phyloP scores from a whole-genome alignment of 2,113 vertebrate species.

The Circaetus gallicus region DNA sequence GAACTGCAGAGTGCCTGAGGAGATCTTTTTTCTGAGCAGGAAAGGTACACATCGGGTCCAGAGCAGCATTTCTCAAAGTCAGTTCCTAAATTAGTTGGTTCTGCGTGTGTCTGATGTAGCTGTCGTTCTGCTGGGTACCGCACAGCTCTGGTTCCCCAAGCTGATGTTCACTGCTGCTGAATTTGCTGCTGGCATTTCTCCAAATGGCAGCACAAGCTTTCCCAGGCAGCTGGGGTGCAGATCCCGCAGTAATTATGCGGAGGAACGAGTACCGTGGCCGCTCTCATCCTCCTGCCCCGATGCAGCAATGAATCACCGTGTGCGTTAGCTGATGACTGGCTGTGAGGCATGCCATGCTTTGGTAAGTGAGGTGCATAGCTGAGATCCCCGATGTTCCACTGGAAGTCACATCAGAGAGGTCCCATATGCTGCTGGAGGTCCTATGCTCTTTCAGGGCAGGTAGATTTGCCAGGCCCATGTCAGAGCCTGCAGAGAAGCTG shows the following conservation, averaged over 20 bases:
- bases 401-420: not conserved
- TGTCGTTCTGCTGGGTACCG: not conserved
- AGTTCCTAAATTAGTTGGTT: not conserved
- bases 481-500: not conserved
- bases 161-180: rapidly evolving
- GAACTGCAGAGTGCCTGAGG: not conserved
- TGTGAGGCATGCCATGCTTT: not conserved
- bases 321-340: not conserved
- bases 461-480: not conserved
- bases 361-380: not conserved
- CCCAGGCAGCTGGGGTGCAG: not conserved
- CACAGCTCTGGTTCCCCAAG: not conserved
- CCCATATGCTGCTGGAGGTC: not conserved
- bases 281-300: not conserved
- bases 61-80: not conserved
- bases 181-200: not conserved
- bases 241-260: not conserved
- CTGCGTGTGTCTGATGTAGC: not conserved
- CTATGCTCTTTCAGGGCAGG: not conserved
- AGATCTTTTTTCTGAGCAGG: not conserved
- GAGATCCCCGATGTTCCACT: not conserved
- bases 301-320: not conserved
- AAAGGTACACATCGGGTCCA: not conserved
- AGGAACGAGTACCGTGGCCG: not conserved
- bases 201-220: not conserved